Evolutionary conservation across 2,113 vertebrate genomes (phyloP).

Genomic region (Callorhinus ursinus): DNA sequence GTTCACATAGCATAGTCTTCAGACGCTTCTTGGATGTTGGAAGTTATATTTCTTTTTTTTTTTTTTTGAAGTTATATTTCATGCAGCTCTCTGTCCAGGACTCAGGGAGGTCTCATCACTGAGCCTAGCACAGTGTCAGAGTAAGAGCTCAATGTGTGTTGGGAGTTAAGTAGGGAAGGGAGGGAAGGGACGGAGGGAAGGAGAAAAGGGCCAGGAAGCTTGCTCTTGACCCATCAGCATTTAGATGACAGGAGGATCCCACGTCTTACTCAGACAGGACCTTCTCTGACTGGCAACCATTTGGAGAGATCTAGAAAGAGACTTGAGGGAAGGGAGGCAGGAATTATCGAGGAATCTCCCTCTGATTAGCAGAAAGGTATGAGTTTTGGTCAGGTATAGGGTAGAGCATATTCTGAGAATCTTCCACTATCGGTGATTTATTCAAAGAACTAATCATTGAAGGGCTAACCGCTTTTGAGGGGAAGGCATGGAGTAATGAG

Average conservation of each 20-base stretch:
- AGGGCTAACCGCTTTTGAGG: background rate
- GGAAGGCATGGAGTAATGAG: background rate
- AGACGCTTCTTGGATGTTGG: background rate
- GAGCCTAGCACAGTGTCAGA: background rate
- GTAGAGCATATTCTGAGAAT: background rate
- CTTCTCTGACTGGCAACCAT: background rate
- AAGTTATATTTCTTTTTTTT: background rate
- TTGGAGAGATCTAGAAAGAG: background rate
- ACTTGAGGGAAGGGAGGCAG: background rate
- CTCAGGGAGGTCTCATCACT: background rate
- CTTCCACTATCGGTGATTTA: background rate
- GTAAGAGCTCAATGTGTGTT: background rate
- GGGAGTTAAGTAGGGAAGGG: background rate
- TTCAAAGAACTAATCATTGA: background rate
- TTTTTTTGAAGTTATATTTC: background rate
- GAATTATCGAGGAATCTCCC: background rate
- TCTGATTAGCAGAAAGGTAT: background rate
- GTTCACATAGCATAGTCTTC: background rate
- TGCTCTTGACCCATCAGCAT: background rate
- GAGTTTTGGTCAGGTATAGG: background rate
- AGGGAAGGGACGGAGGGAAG: background rate
- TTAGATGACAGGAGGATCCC: background rate
- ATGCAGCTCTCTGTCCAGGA: background rate
- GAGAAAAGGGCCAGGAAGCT: background rate
- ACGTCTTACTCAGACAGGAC: background rate